These are phyloP conservation scores for Gymnothorax reevesii DNA, from an alignment of 2,797 vertebrate species.

Conservation along the genomic window DNA sequence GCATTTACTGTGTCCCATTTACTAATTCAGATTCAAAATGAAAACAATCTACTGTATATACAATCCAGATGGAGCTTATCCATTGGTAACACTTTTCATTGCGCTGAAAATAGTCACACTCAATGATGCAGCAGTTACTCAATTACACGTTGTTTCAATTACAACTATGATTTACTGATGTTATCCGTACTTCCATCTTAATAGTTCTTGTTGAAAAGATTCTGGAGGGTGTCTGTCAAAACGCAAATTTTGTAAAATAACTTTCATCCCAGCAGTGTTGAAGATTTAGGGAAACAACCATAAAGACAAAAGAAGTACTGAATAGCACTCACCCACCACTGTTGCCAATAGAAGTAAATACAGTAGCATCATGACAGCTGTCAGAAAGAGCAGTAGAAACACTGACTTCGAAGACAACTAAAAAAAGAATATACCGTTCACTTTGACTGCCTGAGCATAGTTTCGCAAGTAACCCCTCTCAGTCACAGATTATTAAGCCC, in stretches of 20 bases:
- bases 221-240: neutral
- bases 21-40: no score
- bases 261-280: neutral
- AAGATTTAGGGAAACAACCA: neutral
- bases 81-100: neutral
- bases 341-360: slow-evolving; percentile 9
- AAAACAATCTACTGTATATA: no score
- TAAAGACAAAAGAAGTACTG: neutral
- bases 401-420: neutral
- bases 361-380: slow-evolving; percentile 5
- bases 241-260: neutral
- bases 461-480: neutral
- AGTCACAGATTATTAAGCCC: no score
- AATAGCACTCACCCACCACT: neutral
- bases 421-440: neutral
- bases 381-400: neutral
- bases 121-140: neutral
- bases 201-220: no score
- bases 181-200: no score
- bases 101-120: neutral
- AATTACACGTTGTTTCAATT: neutral
- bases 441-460: neutral
- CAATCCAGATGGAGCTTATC: neutral
- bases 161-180: no score
- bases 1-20: no score